These are phyloP conservation scores for Biston stratarius DNA, from an alignment of 2,888 invertebrate genomes.

Conservation along the genomic window DNA sequence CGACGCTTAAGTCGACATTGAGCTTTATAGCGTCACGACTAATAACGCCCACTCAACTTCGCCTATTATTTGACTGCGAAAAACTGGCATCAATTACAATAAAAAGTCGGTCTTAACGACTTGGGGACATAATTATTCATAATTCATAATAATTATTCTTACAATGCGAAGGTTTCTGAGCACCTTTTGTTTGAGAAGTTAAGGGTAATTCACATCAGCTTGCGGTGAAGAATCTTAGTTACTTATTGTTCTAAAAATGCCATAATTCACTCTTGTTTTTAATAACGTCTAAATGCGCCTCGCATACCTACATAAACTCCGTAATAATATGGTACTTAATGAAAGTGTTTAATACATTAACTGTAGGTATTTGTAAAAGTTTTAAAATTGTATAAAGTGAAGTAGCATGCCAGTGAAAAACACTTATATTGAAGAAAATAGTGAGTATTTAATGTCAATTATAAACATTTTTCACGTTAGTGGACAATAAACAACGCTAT, in stretches of 20 bases:
- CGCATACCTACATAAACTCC: background rate
- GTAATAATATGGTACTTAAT: no score
- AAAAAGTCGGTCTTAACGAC: conserved; percentile 38
- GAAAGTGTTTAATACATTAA: no score
- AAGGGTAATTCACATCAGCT: conserved; percentile 5
- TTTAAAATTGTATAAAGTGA: no score
- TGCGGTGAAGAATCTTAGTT: background rate
- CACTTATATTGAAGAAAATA: no score
- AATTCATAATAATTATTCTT: conserved; percentile 44
- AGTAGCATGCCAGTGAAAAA: no score
- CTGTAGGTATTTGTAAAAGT: no score
- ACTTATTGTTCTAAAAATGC: background rate
- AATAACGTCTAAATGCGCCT: background rate
- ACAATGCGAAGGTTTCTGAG: conserved; percentile 26
- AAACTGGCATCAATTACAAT: conserved; percentile 33
- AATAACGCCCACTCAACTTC: conserved; percentile 16
- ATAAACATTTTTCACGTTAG: no score
- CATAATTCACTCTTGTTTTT: background rate
- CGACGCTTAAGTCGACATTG: background rate
- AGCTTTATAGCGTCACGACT: background rate
- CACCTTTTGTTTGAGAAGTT: conserved; percentile 18
- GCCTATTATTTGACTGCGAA: conserved; percentile 5
- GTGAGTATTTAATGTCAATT: no score
- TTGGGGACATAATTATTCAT: conserved; percentile 42
- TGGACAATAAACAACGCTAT: no score